Evolutionary conservation across 2,888 invertebrate species (phyloP).

Genomic region (Oscheius onirici): DNA sequence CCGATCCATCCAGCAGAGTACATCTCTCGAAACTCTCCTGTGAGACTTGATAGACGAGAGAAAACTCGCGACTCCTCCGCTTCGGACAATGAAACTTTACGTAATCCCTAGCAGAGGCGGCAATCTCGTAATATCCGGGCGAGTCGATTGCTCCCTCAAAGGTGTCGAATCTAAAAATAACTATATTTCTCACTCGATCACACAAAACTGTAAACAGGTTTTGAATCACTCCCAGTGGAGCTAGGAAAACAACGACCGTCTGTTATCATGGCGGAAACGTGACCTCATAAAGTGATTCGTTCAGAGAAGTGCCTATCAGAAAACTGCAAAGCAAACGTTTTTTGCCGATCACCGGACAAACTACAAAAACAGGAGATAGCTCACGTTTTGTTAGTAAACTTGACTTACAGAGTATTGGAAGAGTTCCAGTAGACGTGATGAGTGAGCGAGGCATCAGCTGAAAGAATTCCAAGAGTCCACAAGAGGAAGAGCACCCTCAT

Average conservation of each 20-base stretch:
- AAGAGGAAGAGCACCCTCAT: not conserved
- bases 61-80: conserved; percentile 1
- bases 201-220: not conserved
- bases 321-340: not conserved
- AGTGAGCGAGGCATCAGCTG: not conserved
- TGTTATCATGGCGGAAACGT: not conserved
- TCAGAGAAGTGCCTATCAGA: not conserved
- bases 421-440: conserved; percentile 35
- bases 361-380: not conserved
- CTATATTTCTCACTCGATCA: not conserved
- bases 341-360: not conserved
- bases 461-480: not conserved
- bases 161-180: conserved; percentile 31
- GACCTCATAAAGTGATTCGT: not conserved
- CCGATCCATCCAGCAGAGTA: not conserved
- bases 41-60: conserved; percentile 20
- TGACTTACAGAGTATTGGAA: conserved; percentile 31
- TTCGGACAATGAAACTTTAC: conserved; percentile 31
- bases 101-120: conserved; percentile 17
- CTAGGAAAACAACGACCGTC: no score
- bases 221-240: not conserved
- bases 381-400: not conserved
- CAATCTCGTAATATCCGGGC: conserved; percentile 33
- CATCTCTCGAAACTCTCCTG: not conserved
- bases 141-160: conserved; percentile 36